Percentiles rank a stretch among this genome's conserved stretches.
phyloP scores from a whole-genome alignment of 2,888 invertebrate genomes.

The Caenorhabditis panamensis region DNA sequence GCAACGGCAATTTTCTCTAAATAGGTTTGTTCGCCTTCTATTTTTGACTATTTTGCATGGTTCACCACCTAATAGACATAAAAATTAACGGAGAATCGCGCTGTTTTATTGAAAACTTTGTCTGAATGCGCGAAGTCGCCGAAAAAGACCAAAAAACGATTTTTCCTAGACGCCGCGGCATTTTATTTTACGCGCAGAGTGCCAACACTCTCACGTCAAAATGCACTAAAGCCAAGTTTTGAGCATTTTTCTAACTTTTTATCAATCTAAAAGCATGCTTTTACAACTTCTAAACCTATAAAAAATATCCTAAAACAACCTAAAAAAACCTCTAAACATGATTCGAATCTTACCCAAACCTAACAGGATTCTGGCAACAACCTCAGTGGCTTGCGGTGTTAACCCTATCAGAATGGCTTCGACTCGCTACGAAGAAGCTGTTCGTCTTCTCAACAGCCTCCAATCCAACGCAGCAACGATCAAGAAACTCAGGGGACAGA shows the following conservation, averaged over 20 bases:
- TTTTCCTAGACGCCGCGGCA: conserved; percentile 15
- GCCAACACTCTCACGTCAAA: conserved; percentile 48
- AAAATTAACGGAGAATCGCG: neutral
- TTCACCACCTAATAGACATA: conserved; percentile 21
- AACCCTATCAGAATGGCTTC: conserved; percentile 51
- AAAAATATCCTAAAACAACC: neutral
- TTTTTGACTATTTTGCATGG: conserved; percentile 5
- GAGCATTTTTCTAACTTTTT: neutral
- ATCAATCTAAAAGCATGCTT: conserved; percentile 26
- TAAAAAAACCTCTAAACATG: conserved; percentile 26
- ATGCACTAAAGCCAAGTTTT: conserved; percentile 31
- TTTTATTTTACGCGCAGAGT: conserved; percentile 36
- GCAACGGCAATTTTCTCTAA: too few relatives aligned
- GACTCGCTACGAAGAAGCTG: conserved; percentile 66
- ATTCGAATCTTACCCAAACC: conserved; percentile 45
- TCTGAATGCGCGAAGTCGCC: neutral
- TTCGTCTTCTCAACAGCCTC: conserved; percentile 74
- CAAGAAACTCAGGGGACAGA: conserved; percentile 75
- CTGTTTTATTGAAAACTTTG: neutral
- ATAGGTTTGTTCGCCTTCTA: conserved; percentile 22
- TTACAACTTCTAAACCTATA: too few relatives aligned
- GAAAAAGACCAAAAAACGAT: conserved; percentile 48
- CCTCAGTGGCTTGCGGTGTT: conserved; percentile 50
- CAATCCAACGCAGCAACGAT: conserved; percentile 78
- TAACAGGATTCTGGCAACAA: conserved; percentile 54